Evolutionary conservation across 2,113 vertebrate genomes (phyloP), one percentile per base, ranked within the genome.

Genomic region (Pao palembangensis): DNA sequence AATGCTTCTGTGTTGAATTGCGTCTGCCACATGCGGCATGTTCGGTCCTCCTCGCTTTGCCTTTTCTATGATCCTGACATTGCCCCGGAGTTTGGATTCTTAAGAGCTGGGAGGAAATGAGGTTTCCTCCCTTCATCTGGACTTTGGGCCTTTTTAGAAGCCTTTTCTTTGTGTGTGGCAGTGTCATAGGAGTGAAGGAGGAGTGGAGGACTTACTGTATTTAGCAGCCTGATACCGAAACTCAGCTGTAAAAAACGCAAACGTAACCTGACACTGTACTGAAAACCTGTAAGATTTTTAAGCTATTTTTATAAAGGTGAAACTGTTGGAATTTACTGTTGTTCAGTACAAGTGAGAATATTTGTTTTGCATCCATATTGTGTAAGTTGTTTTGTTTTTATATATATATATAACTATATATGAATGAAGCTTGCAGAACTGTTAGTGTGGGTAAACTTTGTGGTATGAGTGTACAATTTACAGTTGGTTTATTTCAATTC

Each of bases 261-360:
- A 88, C 64, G 68, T 73, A 85, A 83, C 70, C 72, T 77, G 72
- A 87, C 85, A 86, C 87, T 90, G 81, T 89, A 84, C 66, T 73
- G 69, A 88, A 83, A 62, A 80, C 67, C 61, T 85, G 78, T 91
- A 86, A 88, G 87, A 90, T 91, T 89, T 90, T 82, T 86, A 86
- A 88, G 80, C 85, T 90, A 91, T 92, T 92, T 92, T 92, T 92
- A 87, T 91, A 90, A 67, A 86, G 64, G 66, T 76, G 79, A 71
- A 71, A 80, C 67, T 75, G 69, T 87, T 85, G 64, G 79, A 70
- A 78, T 66, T 71, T 69, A 80, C 78, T 81, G 80, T 82, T 85
- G 83, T 87, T 89, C 67, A 73, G 81, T 86, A 84, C 62, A 62
- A 48, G 75, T 84, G 76, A 81, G 78, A 76, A 71, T 80, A 77